Conservation (phyloP, 2,888 invertebrate species). For the Bellardia pandia region DNA sequence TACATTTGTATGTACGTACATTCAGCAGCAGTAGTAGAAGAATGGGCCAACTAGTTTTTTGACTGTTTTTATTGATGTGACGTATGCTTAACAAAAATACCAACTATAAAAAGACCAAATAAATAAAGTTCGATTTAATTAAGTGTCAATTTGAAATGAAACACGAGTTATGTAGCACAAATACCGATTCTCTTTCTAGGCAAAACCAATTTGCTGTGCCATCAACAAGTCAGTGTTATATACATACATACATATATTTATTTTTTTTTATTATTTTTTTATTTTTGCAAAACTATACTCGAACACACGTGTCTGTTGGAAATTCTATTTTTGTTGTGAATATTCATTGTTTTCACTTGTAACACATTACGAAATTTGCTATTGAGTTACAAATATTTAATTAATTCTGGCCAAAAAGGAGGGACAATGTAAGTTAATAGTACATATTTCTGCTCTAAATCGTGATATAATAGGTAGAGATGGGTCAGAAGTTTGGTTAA, state of each 20-base stretch:
- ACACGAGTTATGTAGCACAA: slow-evolving; percentile 8
- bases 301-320: slow-evolving; percentile 4
- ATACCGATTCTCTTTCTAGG: neutral
- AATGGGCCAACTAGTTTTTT: neutral
- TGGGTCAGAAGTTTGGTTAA: too few species aligned
- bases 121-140: slow-evolving; percentile 61
- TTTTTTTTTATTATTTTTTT: neutral
- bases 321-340: neutral
- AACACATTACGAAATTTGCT: slow-evolving; percentile 10
- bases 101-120: slow-evolving; percentile 19
- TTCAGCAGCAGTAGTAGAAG: neutral
- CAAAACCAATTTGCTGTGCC: slow-evolving; percentile 6
- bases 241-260: too few species aligned
- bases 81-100: slow-evolving; percentile 20
- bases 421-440: neutral
- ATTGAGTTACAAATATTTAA: slow-evolving; percentile 21
- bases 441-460: neutral
- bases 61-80: slow-evolving; percentile 32
- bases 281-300: neutral
- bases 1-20: too few species aligned
- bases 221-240: slow-evolving; percentile 16
- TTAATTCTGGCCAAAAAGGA: neutral
- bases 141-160: slow-evolving; percentile 56
- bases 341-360: slow-evolving; percentile 2
- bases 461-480: neutral